Percentiles rank a stretch among this genome's conserved stretches.
Conservation (phyloP, 2,113 vertebrate genomes). For the Indri indri region DNA sequence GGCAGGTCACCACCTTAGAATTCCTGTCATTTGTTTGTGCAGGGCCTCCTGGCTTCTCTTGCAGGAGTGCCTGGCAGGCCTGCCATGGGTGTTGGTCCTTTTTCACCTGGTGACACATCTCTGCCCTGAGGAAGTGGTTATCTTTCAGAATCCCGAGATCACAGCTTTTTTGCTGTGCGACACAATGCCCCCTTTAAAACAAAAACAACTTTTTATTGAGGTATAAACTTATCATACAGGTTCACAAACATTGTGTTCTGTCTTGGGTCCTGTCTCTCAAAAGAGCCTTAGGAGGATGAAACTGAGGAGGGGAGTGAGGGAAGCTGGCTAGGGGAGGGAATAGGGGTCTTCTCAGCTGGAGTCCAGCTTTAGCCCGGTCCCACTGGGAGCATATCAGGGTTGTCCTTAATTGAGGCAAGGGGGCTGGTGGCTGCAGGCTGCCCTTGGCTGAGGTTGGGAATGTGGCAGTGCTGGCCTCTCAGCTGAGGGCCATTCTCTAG, state of each 20-base stretch:
- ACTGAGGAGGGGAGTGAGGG: neutral
- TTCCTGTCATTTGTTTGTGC: rapidly evolving
- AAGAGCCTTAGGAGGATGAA: neutral
- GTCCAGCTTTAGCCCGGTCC: rapidly evolving
- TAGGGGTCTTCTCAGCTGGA: neutral
- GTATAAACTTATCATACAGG: neutral
- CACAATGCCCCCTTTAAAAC: neutral
- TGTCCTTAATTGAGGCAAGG: neutral
- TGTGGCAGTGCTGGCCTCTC: neutral
- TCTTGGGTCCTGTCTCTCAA: neutral
- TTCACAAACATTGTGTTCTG: neutral
- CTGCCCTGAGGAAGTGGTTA: neutral
- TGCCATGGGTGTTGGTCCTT: neutral
- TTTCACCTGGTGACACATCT: too few species aligned
- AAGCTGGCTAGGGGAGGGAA: neutral
- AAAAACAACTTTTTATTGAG: neutral
- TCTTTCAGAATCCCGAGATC: neutral
- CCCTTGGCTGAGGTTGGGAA: neutral
- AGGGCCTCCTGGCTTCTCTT: neutral
- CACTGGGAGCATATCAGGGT: neutral
- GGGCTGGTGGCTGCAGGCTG: neutral
- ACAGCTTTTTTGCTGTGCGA: neutral
- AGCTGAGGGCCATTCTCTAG: neutral
- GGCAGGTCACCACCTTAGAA: too few species aligned
- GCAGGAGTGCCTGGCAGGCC: too few species aligned